Evolutionary conservation across 2,888 invertebrate genomes (phyloP).

Genomic region (Leptothorax acervorum): DNA sequence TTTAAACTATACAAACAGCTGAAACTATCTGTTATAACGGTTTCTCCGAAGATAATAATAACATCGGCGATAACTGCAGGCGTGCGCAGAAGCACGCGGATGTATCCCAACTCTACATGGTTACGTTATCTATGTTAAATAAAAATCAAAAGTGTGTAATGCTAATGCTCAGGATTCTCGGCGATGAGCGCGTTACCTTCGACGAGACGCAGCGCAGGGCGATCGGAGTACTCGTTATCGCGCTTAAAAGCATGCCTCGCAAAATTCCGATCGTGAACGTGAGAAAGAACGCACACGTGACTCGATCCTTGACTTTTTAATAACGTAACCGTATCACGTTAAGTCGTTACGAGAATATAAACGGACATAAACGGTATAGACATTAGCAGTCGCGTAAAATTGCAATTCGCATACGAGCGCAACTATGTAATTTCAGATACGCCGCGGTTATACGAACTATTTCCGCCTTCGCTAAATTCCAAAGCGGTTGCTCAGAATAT

Average conservation of each 20-base stretch:
- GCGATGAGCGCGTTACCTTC: conserved; percentile 15
- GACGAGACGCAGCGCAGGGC: background rate
- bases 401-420: background rate
- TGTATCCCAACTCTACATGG: background rate
- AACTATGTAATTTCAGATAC: background rate
- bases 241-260: conserved; percentile 12
- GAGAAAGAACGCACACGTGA: conserved; percentile 13
- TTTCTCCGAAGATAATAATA: conserved; percentile 33
- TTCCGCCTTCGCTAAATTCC: conserved; percentile 44
- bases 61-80: conserved; percentile 26
- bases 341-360: background rate
- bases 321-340: background rate
- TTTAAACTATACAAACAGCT: conserved; percentile 29
- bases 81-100: conserved; percentile 33
- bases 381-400: background rate
- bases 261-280: background rate
- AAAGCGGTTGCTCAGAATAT: conserved; percentile 35
- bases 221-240: conserved; percentile 19
- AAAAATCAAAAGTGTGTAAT: conserved; percentile 39
- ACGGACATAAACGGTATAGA: background rate
- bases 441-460: background rate
- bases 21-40: conserved; percentile 39
- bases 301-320: background rate
- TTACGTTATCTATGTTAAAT: conserved; percentile 33
- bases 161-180: conserved; percentile 12